Evolutionary conservation across 2,888 invertebrate species (phyloP), one percentile per base, ranked within the genome.

Genomic region (Cryptosula pallasiana): DNA sequence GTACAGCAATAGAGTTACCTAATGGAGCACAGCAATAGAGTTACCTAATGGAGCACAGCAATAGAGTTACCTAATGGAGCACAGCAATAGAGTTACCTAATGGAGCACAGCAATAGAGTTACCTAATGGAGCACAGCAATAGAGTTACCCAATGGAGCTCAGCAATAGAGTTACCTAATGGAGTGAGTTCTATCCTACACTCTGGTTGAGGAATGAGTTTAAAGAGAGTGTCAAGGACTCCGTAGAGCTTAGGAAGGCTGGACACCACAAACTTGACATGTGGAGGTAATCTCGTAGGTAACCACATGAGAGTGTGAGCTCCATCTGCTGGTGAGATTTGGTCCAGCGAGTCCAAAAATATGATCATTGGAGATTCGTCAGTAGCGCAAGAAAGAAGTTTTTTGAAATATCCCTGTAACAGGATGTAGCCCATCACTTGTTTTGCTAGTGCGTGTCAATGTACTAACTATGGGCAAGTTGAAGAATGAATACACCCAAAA

Each of bases 311-410:
- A 85, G 95, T 94, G 79, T 95, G 96, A 34, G 95, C 93, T 79
- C 94, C 94, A 78, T 95, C 94, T 0, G 94, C 91, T 36, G 70
- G 55, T 3, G 95, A 96, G 70, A 99, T 87, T 84, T 98, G 96
- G 87, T 99, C 98, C 0, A 99, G 93, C 0, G 96, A 96, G 85
- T 99, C 98, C 79, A 99, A 86, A 83, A 95, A 95, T 58, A 99
- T 87, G 0, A 95, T 88, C 63, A 98, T 87, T 0, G 97, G 96
- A 74, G 78, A 94, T 23, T 80, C 79, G 20, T 76, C 75, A 5
- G 80, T 79, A 23, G 81, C 81, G 57, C 75, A 73, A 5, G 92
- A 91, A 73, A 97, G 86, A 69, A 98, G 88, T 78, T 95, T 92
- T 86, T 98, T 98, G 86, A 98, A 95, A 86, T 96, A 63, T 5